Evolutionary conservation across 2,888 invertebrate genomes (phyloP), one percentile per base, ranked within the genome.

Genomic region (Miltochrista miniata): DNA sequence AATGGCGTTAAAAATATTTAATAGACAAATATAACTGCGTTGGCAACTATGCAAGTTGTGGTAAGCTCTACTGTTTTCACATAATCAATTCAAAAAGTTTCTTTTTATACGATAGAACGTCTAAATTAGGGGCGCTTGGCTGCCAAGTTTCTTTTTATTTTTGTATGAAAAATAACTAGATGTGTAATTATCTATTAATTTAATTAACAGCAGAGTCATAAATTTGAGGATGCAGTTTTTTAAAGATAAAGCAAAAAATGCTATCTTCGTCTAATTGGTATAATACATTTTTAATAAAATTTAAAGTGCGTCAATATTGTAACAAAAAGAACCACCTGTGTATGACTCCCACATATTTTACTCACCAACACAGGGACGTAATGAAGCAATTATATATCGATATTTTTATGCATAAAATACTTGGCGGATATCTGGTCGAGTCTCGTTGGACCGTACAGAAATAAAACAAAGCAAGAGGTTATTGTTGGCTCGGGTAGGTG

Each of bases 351-450:
- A 90, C 91, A 90, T 91, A 91, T 91, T 90, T 91, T 89, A 91
- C 83, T 86, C 88, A 87, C 87, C 85, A 90, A 89, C 87, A 87
- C 85, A 90, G 83, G 83, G 90, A 89, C 90, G 91, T 91, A 91
- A 91, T 91, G 91, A 91, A 91, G 91, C 91, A 91, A 91, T 91
- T 91, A 91, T 91, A 91, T 89, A 91, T 90, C 91, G 90, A 90
- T 91, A 91, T 90, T 90, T 91, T 90, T 90, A 88, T 90, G 90
- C 91, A 90, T 90, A 90, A 90, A 90, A 91, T 88, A 85, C 88
- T 88, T 85, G 83, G 88, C 80, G 87, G 86, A 85, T 88, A 87
- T 88, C 87, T 85, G 83, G 85, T 76, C 81, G 79, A 79, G 69
- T 77, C 73, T 77, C 76, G 74, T 72, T 64, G 76, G 79, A 78